These are phyloP conservation scores for Hydrotaea diabolus DNA, from an alignment of 2,888 invertebrate genomes.

Conservation along the genomic window DNA sequence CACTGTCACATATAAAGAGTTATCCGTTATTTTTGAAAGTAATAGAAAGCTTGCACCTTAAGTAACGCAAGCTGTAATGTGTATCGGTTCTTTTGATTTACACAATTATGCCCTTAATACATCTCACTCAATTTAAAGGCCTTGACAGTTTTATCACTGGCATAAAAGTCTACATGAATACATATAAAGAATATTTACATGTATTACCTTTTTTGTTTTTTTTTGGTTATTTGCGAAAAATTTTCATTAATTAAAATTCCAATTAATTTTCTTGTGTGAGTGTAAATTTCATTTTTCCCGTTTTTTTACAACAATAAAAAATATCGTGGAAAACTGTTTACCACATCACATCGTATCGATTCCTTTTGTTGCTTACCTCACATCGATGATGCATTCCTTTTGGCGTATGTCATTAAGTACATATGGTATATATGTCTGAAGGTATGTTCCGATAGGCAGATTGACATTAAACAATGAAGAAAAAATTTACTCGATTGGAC, in stretches of 20 bases:
- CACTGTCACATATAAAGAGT: too few relatives aligned
- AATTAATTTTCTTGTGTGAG: constrained; percentile 73
- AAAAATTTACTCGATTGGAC: too few relatives aligned
- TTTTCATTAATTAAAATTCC: constrained; percentile 78
- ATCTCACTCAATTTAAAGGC: too few relatives aligned
- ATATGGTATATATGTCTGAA: too few relatives aligned
- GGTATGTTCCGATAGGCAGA: too few relatives aligned
- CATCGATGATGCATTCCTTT: neutral
- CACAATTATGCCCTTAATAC: too few relatives aligned
- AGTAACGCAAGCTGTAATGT: too few relatives aligned
- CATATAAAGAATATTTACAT: constrained; percentile 63
- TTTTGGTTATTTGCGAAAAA: constrained; percentile 63
- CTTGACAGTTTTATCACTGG: too few relatives aligned
- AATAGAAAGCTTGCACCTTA: too few relatives aligned
- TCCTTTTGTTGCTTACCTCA: constrained; percentile 6
- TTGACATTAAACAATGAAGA: too few relatives aligned
- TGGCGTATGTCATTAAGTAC: neutral
- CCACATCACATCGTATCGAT: constrained; percentile 35
- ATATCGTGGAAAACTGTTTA: constrained; percentile 45
- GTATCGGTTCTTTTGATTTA: too few relatives aligned
- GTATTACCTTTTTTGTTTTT: constrained; percentile 16
- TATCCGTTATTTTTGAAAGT: too few relatives aligned
- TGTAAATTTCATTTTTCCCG: constrained; percentile 51
- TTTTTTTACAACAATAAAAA: constrained; percentile 41
- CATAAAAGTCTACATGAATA: neutral